A percentile compares a stretch with the other conserved stretches of the same genome.
These are phyloP conservation scores for Corythornis cristatus DNA, from an alignment of 2,113 vertebrate genomes.

Conservation along the genomic window DNA sequence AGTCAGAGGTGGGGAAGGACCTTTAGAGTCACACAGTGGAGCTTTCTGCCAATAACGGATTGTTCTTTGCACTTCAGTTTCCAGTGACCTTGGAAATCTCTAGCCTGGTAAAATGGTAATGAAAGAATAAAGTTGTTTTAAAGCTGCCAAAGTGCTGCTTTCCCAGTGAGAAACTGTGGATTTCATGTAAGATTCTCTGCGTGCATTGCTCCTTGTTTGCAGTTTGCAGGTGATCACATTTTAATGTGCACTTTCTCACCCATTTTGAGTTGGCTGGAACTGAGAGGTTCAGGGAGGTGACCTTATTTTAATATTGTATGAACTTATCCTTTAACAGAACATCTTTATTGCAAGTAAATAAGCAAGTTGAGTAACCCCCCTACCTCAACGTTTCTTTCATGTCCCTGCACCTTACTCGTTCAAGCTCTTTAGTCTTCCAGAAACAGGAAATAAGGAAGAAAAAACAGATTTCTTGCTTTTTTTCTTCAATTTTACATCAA, in stretches of 20 bases:
- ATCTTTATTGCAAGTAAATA: neutral
- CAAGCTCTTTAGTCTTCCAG: neutral
- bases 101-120: constrained; percentile 15
- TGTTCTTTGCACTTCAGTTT: constrained; percentile 42
- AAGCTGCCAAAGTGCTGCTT: neutral
- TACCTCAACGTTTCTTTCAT: neutral
- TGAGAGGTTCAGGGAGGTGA: neutral
- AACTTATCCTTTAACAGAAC: neutral
- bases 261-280: neutral
- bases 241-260: neutral
- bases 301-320: neutral
- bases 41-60: constrained; percentile 38
- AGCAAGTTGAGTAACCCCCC: neutral
- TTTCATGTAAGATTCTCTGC: neutral
- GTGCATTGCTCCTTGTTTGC: neutral
- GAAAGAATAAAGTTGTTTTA: constrained; percentile 41
- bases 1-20: constrained; percentile 7
- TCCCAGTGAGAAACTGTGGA: neutral
- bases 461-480: neutral
- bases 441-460: neutral
- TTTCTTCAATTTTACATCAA: neutral
- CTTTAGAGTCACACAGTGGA: neutral
- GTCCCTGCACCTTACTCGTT: neutral
- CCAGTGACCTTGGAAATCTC: constrained; percentile 49
- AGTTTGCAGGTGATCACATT: neutral